These are phyloP conservation scores for Formica selysi DNA, from an alignment of 1,140 invertebrate species.

Conservation along the genomic window DNA sequence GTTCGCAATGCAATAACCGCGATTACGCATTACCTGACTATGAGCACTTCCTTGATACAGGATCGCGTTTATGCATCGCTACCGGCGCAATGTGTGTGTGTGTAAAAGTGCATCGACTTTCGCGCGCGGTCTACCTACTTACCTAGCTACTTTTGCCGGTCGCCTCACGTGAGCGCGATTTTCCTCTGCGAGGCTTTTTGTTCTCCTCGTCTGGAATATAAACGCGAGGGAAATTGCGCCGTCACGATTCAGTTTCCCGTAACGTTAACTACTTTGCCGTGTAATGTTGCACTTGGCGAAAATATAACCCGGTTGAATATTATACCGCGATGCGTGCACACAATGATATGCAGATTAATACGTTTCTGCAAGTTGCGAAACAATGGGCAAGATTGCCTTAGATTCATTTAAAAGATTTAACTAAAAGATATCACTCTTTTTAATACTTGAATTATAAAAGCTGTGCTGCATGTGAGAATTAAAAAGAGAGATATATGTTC, in stretches of 20 bases:
- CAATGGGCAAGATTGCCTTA: slow-evolving; percentile 24
- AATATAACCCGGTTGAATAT: slow-evolving; percentile 52
- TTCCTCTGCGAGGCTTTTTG: slow-evolving; percentile 45
- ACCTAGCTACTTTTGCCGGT: background rate
- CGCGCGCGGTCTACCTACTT: slow-evolving; percentile 18
- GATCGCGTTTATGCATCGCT: slow-evolving; percentile 62
- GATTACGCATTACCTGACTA: slow-evolving; percentile 52
- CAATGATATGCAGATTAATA: slow-evolving; percentile 62
- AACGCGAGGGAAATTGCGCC: slow-evolving; percentile 53
- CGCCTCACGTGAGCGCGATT: slow-evolving; percentile 54
- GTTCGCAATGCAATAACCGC: slow-evolving; percentile 58
- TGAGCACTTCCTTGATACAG: slow-evolving; percentile 63
- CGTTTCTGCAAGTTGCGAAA: slow-evolving; percentile 38
- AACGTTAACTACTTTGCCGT: slow-evolving; percentile 56
- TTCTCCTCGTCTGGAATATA: slow-evolving; percentile 46
- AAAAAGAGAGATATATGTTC: background rate
- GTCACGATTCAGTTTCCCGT: slow-evolving; percentile 57
- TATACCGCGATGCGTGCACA: slow-evolving; percentile 48
- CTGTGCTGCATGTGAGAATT: background rate
- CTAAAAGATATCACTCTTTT: slow-evolving; percentile 21
- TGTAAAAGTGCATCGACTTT: slow-evolving; percentile 58
- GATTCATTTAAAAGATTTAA: slow-evolving; percentile 21
- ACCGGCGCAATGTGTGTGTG: slow-evolving; percentile 4
- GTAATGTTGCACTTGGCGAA: slow-evolving; percentile 50
- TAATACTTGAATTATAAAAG: background rate